Evolutionary conservation across 2,888 invertebrate species (phyloP).

Genomic region (Agonopterix heracliana): DNA sequence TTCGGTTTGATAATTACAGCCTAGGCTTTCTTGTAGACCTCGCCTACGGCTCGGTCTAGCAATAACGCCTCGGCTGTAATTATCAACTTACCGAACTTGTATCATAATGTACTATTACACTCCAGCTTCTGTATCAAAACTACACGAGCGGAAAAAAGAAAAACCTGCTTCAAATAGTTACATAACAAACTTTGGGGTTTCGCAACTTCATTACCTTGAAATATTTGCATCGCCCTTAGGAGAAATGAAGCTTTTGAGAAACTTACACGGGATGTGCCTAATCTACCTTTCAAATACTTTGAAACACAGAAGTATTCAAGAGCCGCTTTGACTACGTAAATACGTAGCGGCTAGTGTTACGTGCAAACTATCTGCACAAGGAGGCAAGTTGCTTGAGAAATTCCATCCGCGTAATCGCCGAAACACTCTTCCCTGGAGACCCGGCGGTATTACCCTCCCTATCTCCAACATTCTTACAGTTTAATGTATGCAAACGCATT

Average conservation of each 20-base stretch:
- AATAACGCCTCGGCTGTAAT: too few species aligned
- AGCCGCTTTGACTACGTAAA: constrained; percentile 63
- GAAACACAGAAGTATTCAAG: constrained; percentile 62
- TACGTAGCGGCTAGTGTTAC: constrained; percentile 65
- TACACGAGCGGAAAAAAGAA: constrained; percentile 18
- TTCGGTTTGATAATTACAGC: too few species aligned
- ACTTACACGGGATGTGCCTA: constrained; percentile 57
- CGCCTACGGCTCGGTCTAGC: too few species aligned
- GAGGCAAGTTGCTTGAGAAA: constrained; percentile 60
- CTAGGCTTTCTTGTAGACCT: too few species aligned
- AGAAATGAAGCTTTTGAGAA: constrained; percentile 31
- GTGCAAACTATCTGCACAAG: constrained; percentile 68
- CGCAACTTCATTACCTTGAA: constrained; percentile 48
- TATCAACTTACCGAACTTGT: too few species aligned
- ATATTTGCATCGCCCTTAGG: constrained; percentile 48
- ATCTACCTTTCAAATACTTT: constrained; percentile 74
- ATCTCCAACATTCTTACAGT: constrained; percentile 74
- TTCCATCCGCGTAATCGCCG: constrained; percentile 73
- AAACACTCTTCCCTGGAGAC: constrained; percentile 65
- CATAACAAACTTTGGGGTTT: background rate
- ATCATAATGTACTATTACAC: too few species aligned
- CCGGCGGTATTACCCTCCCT: constrained; percentile 58
- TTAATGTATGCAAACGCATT: constrained; percentile 77
- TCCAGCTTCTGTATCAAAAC: constrained; percentile 28
- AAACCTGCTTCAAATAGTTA: constrained; percentile 12